Conservation (phyloP, 2,797 vertebrate species). For the Eulemur rubriventer region DNA sequence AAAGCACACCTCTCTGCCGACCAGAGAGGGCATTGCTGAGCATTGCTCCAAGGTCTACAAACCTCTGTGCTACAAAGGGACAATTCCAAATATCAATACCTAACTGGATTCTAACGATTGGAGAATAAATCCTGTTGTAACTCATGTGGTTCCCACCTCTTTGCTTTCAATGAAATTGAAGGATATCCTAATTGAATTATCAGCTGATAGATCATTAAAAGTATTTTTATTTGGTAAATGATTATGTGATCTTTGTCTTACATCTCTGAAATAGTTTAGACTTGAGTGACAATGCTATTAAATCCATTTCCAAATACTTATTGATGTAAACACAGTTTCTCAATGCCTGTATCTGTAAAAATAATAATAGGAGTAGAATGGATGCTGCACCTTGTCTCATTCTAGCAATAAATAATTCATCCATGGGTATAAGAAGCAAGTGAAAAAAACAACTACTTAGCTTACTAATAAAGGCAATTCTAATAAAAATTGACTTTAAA, state of each 20-base stretch:
- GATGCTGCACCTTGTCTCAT: background rate
- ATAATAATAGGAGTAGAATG: background rate
- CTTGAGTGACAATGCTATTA: background rate
- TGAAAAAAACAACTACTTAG: background rate
- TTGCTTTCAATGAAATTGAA: constrained; percentile 37
- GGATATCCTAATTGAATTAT: background rate
- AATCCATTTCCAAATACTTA: background rate
- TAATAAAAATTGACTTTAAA: background rate
- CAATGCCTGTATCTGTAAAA: background rate
- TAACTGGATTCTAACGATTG: background rate
- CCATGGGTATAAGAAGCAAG: background rate
- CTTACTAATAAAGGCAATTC: background rate
- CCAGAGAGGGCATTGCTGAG: background rate
- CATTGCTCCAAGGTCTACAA: background rate
- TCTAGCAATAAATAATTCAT: background rate
- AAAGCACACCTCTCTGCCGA: background rate
- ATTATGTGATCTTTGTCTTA: background rate
- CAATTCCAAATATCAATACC: background rate
- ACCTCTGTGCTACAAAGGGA: background rate
- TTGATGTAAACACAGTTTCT: background rate
- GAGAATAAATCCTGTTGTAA: background rate
- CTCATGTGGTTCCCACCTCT: background rate
- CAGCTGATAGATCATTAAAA: background rate
- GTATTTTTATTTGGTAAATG: background rate
- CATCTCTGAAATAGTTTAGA: background rate